Percentiles rank a stretch among this genome's conserved stretches.
Conservation (phyloP, 2,888 invertebrate species). For the Aplocera efformata region DNA sequence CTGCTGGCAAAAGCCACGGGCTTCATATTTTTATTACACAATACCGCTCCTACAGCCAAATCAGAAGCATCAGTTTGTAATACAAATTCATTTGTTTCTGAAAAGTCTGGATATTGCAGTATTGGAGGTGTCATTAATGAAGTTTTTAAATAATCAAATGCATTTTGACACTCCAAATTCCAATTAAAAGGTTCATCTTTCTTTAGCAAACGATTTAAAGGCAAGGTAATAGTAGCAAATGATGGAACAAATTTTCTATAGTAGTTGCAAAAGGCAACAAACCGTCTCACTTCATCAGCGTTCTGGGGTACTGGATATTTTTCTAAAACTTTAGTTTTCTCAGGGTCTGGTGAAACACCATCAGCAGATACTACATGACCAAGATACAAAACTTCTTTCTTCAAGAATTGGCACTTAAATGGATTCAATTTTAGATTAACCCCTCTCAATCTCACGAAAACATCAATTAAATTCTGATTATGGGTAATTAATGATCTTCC, state of each 20-base stretch:
- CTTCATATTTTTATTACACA: constrained; percentile 2
- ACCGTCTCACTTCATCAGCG: constrained; percentile 3
- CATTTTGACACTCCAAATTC: constrained; percentile 6
- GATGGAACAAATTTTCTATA: constrained; percentile 14
- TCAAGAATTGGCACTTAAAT: constrained; percentile 2
- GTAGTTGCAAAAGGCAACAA: constrained; percentile 10
- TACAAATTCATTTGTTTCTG: constrained; percentile 11
- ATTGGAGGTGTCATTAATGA: constrained; percentile 5
- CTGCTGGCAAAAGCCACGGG: constrained; percentile 21
- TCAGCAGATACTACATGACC: constrained; percentile 4
- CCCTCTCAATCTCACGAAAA: constrained; percentile 1
- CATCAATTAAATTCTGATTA: constrained; percentile 3
- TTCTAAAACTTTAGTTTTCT: neutral
- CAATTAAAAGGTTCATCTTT: constrained; percentile 17
- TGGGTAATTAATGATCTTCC: constrained; percentile 1
- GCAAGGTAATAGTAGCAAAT: constrained; percentile 17
- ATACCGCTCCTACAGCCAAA: constrained; percentile 15
- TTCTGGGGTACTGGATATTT: constrained; percentile 4
- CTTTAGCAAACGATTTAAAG: constrained; percentile 19
- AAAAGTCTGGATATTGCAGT: constrained; percentile 16
- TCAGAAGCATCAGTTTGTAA: constrained; percentile 14
- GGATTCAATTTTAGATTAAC: constrained; percentile 6
- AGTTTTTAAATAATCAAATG: constrained; percentile 13
- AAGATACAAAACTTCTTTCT: constrained; percentile 3
- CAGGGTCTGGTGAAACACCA: constrained; percentile 4